phyloP scores from a whole-genome alignment of 2,113 vertebrate genomes.

The Willisornis vidua region DNA sequence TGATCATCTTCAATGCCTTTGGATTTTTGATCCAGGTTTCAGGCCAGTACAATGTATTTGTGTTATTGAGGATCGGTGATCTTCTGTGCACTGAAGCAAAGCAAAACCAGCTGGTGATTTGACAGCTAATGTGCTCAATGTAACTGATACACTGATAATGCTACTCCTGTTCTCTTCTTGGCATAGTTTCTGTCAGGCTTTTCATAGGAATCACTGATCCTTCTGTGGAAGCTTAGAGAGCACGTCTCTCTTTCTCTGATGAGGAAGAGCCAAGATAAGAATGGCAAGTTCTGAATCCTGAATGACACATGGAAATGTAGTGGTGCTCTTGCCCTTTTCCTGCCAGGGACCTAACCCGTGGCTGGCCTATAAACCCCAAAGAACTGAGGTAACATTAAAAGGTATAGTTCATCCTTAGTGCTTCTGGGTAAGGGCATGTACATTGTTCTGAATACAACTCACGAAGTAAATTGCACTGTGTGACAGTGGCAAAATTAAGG shows the following conservation, averaged over 20 bases:
- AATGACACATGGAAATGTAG: background rate
- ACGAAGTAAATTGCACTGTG: background rate
- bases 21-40: background rate
- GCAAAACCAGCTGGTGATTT: background rate
- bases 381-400: background rate
- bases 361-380: background rate
- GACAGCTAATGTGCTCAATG: background rate
- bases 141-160: background rate
- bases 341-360: background rate
- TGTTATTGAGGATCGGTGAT: background rate
- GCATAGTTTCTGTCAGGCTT: background rate
- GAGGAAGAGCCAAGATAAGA: background rate
- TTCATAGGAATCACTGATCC: background rate
- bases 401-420: background rate
- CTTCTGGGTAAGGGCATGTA: background rate
- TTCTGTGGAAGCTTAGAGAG: fast-evolving
- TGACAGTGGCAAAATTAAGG: background rate
- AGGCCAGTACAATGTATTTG: background rate
- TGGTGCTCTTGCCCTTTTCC: background rate
- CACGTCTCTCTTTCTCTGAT: background rate
- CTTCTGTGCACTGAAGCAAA: background rate
- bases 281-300: background rate
- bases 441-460: background rate
- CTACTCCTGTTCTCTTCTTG: background rate
- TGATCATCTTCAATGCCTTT: background rate